Conservation (phyloP, 2,113 vertebrate genomes). For the Dromiciops gliroides region DNA sequence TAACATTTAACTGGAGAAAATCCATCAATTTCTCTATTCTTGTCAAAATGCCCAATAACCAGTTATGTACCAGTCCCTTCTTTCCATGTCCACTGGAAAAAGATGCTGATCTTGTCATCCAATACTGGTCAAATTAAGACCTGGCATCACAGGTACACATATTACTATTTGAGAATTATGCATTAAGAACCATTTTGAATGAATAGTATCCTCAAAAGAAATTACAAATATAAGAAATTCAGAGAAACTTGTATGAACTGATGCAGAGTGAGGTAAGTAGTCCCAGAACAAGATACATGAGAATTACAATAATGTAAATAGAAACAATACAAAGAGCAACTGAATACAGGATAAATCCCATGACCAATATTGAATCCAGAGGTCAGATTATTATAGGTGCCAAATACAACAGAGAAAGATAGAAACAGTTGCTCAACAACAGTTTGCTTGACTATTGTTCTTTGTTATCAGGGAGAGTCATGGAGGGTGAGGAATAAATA, state of each 20-base stretch:
- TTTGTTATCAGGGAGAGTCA: neutral
- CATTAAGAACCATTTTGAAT: neutral
- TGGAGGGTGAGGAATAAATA: neutral
- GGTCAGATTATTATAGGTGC: neutral
- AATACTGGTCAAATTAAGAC: neutral
- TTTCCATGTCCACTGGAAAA: neutral
- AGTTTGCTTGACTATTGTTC: neutral
- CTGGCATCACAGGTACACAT: neutral
- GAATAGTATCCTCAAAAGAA: neutral
- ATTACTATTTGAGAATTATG: fast-evolving
- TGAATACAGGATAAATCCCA: neutral
- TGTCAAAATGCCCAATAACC: conserved; percentile 3
- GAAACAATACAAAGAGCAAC: neutral
- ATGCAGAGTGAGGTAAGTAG: neutral
- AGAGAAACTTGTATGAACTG: neutral
- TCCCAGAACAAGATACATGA: neutral
- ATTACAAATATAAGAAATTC: neutral
- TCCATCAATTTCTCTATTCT: neutral
- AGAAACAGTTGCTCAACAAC: neutral
- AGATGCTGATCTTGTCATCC: neutral
- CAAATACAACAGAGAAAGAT: neutral
- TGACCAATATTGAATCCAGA: neutral
- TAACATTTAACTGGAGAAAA: conserved; percentile 4
- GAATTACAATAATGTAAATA: neutral
- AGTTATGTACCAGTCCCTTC: neutral